Conservation (phyloP, 2,888 invertebrate species). For the Ganaspis brasiliensis region DNA sequence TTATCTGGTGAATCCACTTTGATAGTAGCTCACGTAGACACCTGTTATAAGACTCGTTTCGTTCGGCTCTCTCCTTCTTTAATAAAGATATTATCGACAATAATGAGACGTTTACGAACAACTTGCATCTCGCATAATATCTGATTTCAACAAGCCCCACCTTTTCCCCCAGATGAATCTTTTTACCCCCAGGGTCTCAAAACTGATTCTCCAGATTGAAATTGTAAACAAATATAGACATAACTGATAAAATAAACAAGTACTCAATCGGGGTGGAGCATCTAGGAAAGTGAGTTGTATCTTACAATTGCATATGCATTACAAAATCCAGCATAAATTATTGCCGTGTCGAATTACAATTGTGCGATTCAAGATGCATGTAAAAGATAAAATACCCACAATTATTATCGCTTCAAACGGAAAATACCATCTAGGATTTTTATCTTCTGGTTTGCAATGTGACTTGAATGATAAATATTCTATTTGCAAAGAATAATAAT, state of each 20-base stretch:
- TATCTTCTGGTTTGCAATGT: too few relatives aligned
- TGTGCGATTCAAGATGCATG: background rate
- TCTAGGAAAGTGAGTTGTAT: constrained; percentile 34
- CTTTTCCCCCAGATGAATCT: constrained; percentile 31
- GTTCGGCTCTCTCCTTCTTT: constrained; percentile 41
- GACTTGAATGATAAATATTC: too few relatives aligned
- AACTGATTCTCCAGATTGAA: constrained; percentile 53
- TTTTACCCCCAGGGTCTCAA: constrained; percentile 21
- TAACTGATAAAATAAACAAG: constrained; percentile 24
- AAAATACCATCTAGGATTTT: too few relatives aligned
- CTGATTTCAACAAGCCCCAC: constrained; percentile 28
- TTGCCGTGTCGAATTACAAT: background rate
- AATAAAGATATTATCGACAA: constrained; percentile 58
- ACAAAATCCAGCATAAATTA: background rate
- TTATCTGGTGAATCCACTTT: constrained; percentile 31
- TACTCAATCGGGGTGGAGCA: constrained; percentile 29
- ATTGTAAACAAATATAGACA: constrained; percentile 44
- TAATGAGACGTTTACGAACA: constrained; percentile 56
- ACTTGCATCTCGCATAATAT: constrained; percentile 25
- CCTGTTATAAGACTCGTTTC: constrained; percentile 38
- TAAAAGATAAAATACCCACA: constrained; percentile 15
- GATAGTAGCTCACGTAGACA: constrained; percentile 40
- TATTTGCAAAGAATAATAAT: too few relatives aligned
- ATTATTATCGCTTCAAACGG: background rate
- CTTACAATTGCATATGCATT: constrained; percentile 11